Conservation (phyloP, 2,888 invertebrate genomes). For the Macrophya annulata region DNA sequence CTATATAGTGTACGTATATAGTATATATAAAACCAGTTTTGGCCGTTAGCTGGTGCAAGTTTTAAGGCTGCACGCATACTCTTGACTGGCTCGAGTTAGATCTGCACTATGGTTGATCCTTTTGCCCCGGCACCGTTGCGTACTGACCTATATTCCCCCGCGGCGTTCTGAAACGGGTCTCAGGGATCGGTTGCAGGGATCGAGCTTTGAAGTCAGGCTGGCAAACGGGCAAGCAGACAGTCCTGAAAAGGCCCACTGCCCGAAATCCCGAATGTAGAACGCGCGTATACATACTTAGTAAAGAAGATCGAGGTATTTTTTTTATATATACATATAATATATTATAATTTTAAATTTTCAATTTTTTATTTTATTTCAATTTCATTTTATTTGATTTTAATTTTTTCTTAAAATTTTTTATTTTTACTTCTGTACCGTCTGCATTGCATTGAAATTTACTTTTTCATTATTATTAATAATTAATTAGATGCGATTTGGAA, state of each 20-base stretch:
- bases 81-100: background rate
- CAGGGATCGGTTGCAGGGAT: background rate
- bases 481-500: no score
- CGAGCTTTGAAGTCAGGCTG: background rate
- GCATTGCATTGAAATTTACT: no score
- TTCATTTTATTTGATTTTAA: no score
- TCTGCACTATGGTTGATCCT: slow-evolving; percentile 79
- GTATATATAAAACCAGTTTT: slow-evolving; percentile 74
- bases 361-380: no score
- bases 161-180: slow-evolving; percentile 64
- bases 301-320: no score
- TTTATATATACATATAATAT: no score
- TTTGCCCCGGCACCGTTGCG: slow-evolving; percentile 76
- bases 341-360: no score
- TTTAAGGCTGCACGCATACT: background rate
- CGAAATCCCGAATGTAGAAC: slow-evolving; percentile 59
- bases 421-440: no score
- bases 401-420: no score
- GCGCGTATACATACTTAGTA: background rate
- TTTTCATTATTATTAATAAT: no score
- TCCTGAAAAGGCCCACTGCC: slow-evolving; percentile 70
- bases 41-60: slow-evolving; percentile 71
- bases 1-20: no score
- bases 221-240: slow-evolving; percentile 59
- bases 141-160: slow-evolving; percentile 66